phyloP scores from a whole-genome alignment of 1,140 invertebrate species.

The Pseudomyrmex concolor region DNA sequence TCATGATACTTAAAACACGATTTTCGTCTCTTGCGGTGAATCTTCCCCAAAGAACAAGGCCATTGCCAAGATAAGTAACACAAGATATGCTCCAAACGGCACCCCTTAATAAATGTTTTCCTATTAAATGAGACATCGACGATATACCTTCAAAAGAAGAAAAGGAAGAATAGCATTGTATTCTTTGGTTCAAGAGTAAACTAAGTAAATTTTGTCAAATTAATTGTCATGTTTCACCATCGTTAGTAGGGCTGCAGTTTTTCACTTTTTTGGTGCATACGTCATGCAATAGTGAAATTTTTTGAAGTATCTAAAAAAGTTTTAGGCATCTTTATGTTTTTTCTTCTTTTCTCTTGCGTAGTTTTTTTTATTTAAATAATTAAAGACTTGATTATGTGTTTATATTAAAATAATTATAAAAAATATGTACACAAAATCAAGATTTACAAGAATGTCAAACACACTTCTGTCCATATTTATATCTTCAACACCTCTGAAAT shows the following conservation, averaged over 20 bases:
- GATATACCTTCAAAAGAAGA: conserved; percentile 85
- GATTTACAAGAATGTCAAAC: conserved; percentile 84
- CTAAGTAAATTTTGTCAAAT: no score
- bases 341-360: no score
- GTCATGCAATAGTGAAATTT: conserved; percentile 89
- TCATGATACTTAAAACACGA: conserved; percentile 87
- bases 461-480: conserved; percentile 86
- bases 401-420: neutral
- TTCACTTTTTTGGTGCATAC: conserved; percentile 87
- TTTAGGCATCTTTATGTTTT: neutral
- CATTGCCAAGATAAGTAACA: conserved; percentile 89
- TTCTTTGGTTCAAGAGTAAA: neutral
- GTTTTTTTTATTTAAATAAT: neutral
- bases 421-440: conserved; percentile 85
- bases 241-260: conserved; percentile 88
- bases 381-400: neutral
- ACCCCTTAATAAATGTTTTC: conserved; percentile 87
- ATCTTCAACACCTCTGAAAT: conserved; percentile 84
- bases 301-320: conserved; percentile 87
- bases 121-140: conserved; percentile 88
- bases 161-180: neutral
- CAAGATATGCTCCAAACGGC: conserved; percentile 91
- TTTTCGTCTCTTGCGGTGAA: conserved; percentile 87
- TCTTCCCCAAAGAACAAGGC: conserved; percentile 89
- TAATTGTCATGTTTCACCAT: conserved; percentile 85